Evolutionary conservation across 1,140 invertebrate species (phyloP), one percentile per base, ranked within the genome.

Genomic region (Micrasema minimum): DNA sequence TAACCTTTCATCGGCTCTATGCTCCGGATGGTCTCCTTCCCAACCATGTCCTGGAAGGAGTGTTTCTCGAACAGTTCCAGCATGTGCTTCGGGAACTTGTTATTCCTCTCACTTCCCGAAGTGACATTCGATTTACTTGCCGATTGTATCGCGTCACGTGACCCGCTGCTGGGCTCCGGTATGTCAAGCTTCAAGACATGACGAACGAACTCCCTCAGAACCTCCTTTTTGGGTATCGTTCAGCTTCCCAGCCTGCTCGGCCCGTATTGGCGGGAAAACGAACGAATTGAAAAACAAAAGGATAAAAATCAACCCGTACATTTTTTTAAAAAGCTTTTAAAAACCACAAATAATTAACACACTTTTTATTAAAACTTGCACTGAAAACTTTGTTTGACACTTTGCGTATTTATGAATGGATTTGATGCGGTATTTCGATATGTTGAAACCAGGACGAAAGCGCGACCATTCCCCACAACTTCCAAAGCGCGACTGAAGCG

Each of bases 151-250:
- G 26, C 26, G 26, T 31, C 26, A 31, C 26, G 26, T 31, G 26
- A 31, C 26, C 26, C 26, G 12, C 12, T 16, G 18, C 20, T 22
- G 10, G n/a, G 4, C 20, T 23, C n/a, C 9, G 62, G 62, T n/a
- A 66, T 5, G 14, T 72, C 65, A 10, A 68, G 31, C 12, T 53
- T 62, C 45, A 72, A 16, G 23, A 72, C 22, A 5, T 66, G 35
- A 18, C 43, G 66, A 45, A 72, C 7, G 16, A 51, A n/a, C 35
- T 37, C 23, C 23, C 26, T 68, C 5, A 72, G 20, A 48, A 61
- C 71, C 9, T 61, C 59, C 59, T 14, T 23, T 41, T 64, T 72
- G 71, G n/a, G 57, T 72, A 2, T 72, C 66, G 57, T 72, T 72
- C 3, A 64, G 14, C 14, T 38, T 65, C 11, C 37, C 14, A 51